Evolutionary conservation across 2,888 invertebrate species (phyloP).

Genomic region (Tenodera sinensis): DNA sequence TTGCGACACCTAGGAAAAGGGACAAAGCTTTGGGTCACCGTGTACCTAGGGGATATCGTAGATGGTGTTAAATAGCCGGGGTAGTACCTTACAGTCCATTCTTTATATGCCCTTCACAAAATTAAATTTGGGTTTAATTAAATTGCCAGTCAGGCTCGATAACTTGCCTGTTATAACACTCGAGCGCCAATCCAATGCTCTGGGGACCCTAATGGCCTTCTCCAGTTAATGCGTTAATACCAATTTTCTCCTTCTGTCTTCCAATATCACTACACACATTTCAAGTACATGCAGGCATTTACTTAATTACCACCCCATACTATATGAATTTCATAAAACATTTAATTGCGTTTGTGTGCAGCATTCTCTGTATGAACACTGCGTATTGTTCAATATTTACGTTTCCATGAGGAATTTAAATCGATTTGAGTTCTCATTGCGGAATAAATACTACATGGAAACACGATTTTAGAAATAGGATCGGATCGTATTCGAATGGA

Average conservation of each 20-base stretch:
- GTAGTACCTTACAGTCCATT: neutral
- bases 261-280: neutral
- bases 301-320: too few species aligned
- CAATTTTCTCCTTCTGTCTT: neutral
- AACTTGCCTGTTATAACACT: neutral
- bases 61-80: neutral
- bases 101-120: neutral
- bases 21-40: neutral
- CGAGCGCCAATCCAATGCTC: neutral
- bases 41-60: neutral
- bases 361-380: too few species aligned
- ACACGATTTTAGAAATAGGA: too few species aligned
- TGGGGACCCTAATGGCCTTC: neutral
- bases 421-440: too few species aligned
- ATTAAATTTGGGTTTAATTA: constrained; percentile 15
- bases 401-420: too few species aligned
- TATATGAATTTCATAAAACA: too few species aligned
- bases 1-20: neutral
- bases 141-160: neutral
- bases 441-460: too few species aligned
- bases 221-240: neutral
- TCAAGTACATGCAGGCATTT: neutral
- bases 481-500: too few species aligned
- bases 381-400: too few species aligned
- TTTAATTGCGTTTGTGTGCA: too few species aligned